Conservation (phyloP, 2,888 invertebrate species). For the Ceriagrion tenellum region DNA sequence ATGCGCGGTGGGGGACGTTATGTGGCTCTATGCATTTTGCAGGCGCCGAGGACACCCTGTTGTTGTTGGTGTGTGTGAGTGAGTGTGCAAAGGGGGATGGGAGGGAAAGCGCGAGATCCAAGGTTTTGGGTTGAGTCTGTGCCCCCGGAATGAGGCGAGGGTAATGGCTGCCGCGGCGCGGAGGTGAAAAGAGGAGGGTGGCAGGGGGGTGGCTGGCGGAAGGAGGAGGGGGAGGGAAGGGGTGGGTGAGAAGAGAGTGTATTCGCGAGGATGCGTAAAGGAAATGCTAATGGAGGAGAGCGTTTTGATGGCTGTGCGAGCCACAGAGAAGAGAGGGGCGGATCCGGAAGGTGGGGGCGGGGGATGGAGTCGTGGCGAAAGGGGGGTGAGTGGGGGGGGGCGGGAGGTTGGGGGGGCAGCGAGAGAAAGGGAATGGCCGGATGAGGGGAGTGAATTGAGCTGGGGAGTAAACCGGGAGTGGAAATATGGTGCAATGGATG, state of each 20-base stretch:
- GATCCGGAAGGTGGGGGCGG: not conserved
- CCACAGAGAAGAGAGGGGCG: not conserved
- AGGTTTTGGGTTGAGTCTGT: too few species aligned
- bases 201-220: not conserved
- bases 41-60: not conserved
- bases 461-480: not conserved
- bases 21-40: not conserved
- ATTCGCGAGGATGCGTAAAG: not conserved
- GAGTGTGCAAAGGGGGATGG: too few species aligned
- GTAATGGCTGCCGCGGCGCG: too few species aligned
- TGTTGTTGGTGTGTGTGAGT: too few species aligned
- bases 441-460: not conserved
- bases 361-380: not conserved
- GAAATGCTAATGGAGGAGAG: constrained; percentile 56
- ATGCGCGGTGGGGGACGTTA: not conserved
- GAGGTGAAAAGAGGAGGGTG: too few species aligned
- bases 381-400: not conserved
- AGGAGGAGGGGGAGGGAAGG: not conserved
- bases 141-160: too few species aligned
- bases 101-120: too few species aligned
- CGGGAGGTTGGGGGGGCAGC: not conserved
- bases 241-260: not conserved
- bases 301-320: constrained; percentile 13
- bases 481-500: not conserved
- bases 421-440: not conserved